Percentiles rank a stretch among this genome's conserved stretches.
phyloP scores from a whole-genome alignment of 1,140 invertebrate species.

The Meloidogyne hapla region DNA sequence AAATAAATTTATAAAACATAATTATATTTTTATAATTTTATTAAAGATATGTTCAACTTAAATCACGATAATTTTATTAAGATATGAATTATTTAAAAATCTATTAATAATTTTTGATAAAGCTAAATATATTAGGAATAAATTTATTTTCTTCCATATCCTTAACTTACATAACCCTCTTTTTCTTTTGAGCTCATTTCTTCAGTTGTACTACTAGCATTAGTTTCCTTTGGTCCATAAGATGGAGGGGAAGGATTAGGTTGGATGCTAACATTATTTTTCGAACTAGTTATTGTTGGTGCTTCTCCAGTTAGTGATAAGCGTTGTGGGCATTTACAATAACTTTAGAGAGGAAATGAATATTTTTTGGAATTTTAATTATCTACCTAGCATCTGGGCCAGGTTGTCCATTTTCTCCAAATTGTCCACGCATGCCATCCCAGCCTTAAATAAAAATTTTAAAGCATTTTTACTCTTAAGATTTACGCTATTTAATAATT shows the following conservation, averaged over 20 bases:
- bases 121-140: no score
- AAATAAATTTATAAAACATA: no score
- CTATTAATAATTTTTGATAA: no score
- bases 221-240: neutral
- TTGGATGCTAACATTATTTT: neutral
- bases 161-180: neutral
- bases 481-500: neutral
- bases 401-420: constrained; percentile 11
- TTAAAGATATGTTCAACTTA: no score
- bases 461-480: neutral
- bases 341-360: neutral
- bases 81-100: no score
- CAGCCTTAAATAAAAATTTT: neutral
- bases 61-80: no score
- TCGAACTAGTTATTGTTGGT: neutral
- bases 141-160: neutral
- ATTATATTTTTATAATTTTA: no score
- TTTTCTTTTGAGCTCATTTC: neutral
- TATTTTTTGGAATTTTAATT: neutral
- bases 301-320: neutral
- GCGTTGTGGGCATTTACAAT: constrained; percentile 13
- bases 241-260: neutral
- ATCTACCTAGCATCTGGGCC: constrained; percentile 8
- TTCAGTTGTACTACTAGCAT: neutral
- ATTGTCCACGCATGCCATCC: constrained; percentile 14